Evolutionary conservation across 2,797 vertebrate species (phyloP), one percentile per base, ranked within the genome.

Genomic region (Arctocebus calabarensis): DNA sequence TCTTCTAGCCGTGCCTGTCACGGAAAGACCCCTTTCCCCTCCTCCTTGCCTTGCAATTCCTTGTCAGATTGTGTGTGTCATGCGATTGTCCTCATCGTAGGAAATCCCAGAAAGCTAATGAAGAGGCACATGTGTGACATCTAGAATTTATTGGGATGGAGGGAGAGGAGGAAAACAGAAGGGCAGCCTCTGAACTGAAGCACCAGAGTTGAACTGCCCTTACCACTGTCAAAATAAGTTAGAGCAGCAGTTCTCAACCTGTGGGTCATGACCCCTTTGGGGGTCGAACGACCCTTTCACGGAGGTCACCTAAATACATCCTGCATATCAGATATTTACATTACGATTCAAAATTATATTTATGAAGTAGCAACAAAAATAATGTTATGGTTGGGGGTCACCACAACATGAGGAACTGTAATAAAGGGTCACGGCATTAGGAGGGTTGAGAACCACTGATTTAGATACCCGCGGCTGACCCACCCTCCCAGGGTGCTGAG

Each of bases 191-290:
- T 13, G 16, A 22, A 3, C 19, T 48, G 13, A 12, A 19, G 12
- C 66, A 11, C 59, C 68, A 68, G 43, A 34, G 7, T 59, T 55
- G 43, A 75, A 13, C 88, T 32, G 59, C 78, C 45, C 23, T 23
- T 16, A 1, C 3, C 1, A 0, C 6, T 10, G 37, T 68, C 59
- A 43, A 52, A 52, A 16, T 52, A 4, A 52, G 48, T 16, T 52
- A 52, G 48, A 52, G 48, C 14, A 52, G 48, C 48, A 4, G 48
- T 52, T 52, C 48, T 52, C 48, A 52, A 52, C 48, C 48, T 52
- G 48, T 52, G 4, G 4, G 48, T 52, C 14, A 4, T 3, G 14
- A 52, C 14, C 48, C 48, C 48, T 52, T 48, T 48, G 48, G 48
- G 13, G 48, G 48, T 48, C 3, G 48, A 48, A 48, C 3, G 48